Base-by-base conservation (phyloP, 2,797 vertebrate genomes). In the Danionella dracula region DNA sequence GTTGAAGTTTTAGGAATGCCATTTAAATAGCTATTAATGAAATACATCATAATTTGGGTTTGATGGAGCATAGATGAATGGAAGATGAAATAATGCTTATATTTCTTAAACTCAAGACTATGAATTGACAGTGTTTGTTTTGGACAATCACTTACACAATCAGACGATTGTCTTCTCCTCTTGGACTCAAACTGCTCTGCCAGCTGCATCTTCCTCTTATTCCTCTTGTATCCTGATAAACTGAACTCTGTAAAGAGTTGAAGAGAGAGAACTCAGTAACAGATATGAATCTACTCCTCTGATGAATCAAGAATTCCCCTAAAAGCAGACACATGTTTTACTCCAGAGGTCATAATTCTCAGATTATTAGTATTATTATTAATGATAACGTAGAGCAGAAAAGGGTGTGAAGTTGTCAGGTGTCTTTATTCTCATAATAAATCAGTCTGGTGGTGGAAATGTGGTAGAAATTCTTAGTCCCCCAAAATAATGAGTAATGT, bases 181-280 rank as follows among this genome's bases (percentile, higher is more conserved):
- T 98, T 99, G 69, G 90, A 88, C 84, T 97, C 95, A 86, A 95
- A 90, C 80, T 91, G 95, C 85, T 99, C 97, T 5, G 96, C 96
- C 79, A 98, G 81, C 81, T 97, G 94, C 91, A 99, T 92, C 87
- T 98, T 99, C 80, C 95, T 89, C 81, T 98, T 99, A 86, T 99
- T 99, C 84, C 96, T 93, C 87, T 93, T 98, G 87, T 96, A 99
- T 16, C 95, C 97, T 76, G 96, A 97, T 83, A 99, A 88, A 86
- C 96, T 98, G 86, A 97, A 96, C 81, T 96, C 97, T 99, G 85
- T 8, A 85, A 54, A 21, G 29, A 16, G 46, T 51, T 12, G 56
- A 54, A 68, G 15, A 13, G 17, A 32, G 41, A 37, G 41, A 35
- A 44, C 17, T 53, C 34, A 49, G 49, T 31, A 35, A 23, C 11